These are phyloP conservation scores for Tapera naevia DNA, from an alignment of 2,797 vertebrate species.

Conservation along the genomic window DNA sequence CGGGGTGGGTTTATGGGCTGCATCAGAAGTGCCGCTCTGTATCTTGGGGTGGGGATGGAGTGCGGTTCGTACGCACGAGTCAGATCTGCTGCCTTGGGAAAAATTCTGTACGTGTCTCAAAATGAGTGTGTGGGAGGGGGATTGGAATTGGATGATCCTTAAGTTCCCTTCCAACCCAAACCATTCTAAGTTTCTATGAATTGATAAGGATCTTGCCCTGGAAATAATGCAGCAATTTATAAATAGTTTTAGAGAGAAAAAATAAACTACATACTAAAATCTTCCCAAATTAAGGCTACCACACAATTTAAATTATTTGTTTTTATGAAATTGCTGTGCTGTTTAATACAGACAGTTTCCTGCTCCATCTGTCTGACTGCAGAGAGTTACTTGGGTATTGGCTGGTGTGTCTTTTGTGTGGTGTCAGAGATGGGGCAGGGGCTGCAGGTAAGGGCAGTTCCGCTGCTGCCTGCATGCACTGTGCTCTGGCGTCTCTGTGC, in stretches of 20 bases:
- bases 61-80: rapidly evolving
- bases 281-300: background rate
- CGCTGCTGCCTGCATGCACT: background rate
- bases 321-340: background rate
- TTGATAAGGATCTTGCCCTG: background rate
- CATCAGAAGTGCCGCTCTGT: rapidly evolving
- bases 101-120: rapidly evolving
- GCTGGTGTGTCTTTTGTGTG: background rate
- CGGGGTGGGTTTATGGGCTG: rapidly evolving
- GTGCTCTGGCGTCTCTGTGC: background rate
- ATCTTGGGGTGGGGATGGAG: background rate
- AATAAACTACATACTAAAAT: background rate
- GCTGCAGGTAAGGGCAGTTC: background rate
- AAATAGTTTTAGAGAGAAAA: background rate
- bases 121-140: background rate
- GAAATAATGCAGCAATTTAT: background rate
- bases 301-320: background rate
- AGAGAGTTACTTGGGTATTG: background rate
- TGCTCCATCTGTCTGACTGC: background rate
- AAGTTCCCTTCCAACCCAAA: too few species aligned
- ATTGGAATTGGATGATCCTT: too few species aligned
- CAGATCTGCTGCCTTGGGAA: rapidly evolving
- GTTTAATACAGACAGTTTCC: background rate
- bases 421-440: too few species aligned
- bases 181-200: background rate